Evolutionary conservation across 2,888 invertebrate species (phyloP).

Genomic region (Amblyjoppa fuscipennis): DNA sequence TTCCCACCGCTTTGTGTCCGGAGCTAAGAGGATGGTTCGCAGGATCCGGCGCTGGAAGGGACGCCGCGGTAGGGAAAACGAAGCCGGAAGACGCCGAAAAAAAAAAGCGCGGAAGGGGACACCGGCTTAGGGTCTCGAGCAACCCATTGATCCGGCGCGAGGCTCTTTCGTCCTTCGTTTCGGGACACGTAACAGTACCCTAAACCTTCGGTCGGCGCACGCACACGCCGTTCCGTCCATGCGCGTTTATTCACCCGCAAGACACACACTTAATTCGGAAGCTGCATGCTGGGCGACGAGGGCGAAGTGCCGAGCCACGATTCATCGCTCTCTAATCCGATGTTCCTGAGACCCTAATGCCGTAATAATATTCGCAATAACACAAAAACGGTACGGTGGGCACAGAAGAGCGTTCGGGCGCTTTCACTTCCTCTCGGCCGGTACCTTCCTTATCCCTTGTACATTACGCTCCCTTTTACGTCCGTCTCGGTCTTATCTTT

Average conservation of each 20-base stretch:
- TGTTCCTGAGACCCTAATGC: constrained; percentile 72
- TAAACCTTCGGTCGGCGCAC: neutral
- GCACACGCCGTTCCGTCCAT: neutral
- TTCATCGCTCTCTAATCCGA: constrained; percentile 56
- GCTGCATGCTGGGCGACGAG: constrained; percentile 28
- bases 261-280: constrained; percentile 53
- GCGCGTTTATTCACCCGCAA: constrained; percentile 58
- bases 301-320: constrained; percentile 52
- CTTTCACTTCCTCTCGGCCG: constrained; percentile 6
- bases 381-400: constrained; percentile 64
- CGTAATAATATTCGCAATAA: constrained; percentile 76
- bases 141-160: constrained; percentile 74
- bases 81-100: constrained; percentile 79
- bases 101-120: constrained; percentile 77
- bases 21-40: constrained; percentile 28
- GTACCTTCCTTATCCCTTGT: constrained; percentile 15
- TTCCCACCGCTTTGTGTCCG: constrained; percentile 4
- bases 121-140: constrained; percentile 75
- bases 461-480: constrained; percentile 44
- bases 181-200: constrained; percentile 32
- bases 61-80: constrained; percentile 36
- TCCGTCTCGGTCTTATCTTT: constrained; percentile 54
- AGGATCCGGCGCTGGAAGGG: constrained; percentile 29
- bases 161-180: constrained; percentile 42
- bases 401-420: constrained; percentile 33